phyloP scores from a whole-genome alignment of 2,888 invertebrate genomes.

The Melinopterus prodromus region DNA sequence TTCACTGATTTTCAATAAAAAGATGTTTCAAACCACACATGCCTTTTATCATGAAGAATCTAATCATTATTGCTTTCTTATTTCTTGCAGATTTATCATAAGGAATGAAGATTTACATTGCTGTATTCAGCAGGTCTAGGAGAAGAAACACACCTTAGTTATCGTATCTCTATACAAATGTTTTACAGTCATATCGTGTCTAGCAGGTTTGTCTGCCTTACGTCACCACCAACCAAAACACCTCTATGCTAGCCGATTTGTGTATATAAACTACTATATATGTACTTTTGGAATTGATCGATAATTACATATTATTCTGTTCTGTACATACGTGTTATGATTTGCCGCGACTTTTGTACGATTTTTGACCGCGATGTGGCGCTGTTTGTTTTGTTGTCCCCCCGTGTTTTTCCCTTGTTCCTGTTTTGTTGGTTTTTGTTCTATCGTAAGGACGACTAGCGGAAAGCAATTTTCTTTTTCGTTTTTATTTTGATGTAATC shows the following conservation, averaged over 20 bases:
- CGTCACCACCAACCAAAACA: slow-evolving; percentile 32
- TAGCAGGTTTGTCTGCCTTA: slow-evolving; percentile 46
- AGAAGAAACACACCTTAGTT: slow-evolving; percentile 45
- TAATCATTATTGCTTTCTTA: slow-evolving; percentile 30
- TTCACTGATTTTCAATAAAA: no score
- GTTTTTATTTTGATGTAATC: slow-evolving; percentile 8
- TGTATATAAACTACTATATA: slow-evolving; percentile 45
- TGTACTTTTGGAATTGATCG: slow-evolving; percentile 52
- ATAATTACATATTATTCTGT: slow-evolving; percentile 46
- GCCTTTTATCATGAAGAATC: not conserved
- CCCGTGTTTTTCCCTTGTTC: not conserved
- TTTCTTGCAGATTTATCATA: slow-evolving; percentile 59
- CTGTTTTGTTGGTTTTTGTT: slow-evolving; percentile 9
- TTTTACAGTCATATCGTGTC: slow-evolving; percentile 46
- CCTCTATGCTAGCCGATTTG: slow-evolving; percentile 54
- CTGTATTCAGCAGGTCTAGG: slow-evolving; percentile 40
- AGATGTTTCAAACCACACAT: no score
- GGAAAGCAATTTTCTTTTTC: slow-evolving; percentile 12
- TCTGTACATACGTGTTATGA: slow-evolving; percentile 50
- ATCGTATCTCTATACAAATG: slow-evolving; percentile 46
- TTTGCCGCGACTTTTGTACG: slow-evolving; percentile 29
- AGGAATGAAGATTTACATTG: slow-evolving; percentile 42
- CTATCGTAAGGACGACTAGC: slow-evolving; percentile 7
- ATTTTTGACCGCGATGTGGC: slow-evolving; percentile 18
- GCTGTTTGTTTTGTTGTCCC: not conserved